Evolutionary conservation across 2,113 vertebrate species (phyloP), one percentile per base, ranked within the genome.

Genomic region (Channa argus): DNA sequence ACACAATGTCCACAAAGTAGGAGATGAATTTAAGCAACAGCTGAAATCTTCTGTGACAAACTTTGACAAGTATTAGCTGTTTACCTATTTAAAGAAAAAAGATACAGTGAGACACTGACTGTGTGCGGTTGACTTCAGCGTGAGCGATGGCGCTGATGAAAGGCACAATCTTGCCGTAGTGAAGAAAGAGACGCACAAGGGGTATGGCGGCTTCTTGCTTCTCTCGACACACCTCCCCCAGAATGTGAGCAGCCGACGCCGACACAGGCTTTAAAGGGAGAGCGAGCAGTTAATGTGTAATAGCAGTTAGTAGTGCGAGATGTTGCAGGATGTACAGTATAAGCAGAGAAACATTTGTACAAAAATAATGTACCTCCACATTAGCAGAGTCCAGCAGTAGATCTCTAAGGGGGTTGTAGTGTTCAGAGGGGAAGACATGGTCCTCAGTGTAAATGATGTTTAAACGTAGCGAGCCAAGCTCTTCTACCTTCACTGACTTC

Each of bases 371-470:
- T 63, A 98, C 97, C 96, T 97, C 94, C 4, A 95, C 94, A 8
- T 96, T 95, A 3, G 96, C 95, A 12, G 97, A 99, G 85, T 94
- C 93, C 75, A 99, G 84, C 74, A 99, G 92, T 68, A 98, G 94
- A 5, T 98, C 97, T 86, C 96, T 91, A 80, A 99, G 96, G 0
- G 96, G 94, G 37, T 93, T 95, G 89, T 99, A 99, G 90, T 96
- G 96, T 61, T 98, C 95, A 0, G 97, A 96, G 51, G 96, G 94
- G 90, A 99, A 99, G 77, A 99, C 98, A 5, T 99, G 97, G 88
- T 99, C 98, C 80, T 99, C 98, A 0, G 98, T 99, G 93, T 99
- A 99, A 90, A 99, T 95, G 43, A 99, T 97, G 66, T 99, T 99
- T 76, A 99, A 84, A 80, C 98, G 93, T 80, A 99, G 93, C 11